Evolutionary conservation across 2,888 invertebrate species (phyloP), one percentile per base, ranked within the genome.

Genomic region (Magallana nippona): DNA sequence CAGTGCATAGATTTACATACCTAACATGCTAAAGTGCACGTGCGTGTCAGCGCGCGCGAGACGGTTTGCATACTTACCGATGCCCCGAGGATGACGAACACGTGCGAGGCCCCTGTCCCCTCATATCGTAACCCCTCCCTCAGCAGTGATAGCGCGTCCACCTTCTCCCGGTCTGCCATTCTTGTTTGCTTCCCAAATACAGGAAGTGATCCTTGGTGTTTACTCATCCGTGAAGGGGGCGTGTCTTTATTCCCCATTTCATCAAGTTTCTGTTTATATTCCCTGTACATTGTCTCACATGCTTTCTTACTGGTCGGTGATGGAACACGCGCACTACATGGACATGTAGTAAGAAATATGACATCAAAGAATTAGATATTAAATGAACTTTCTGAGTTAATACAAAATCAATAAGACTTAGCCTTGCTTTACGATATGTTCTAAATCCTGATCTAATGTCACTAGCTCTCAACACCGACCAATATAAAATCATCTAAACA

Each of bases 61-160:
- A 22, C 71, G 22, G 27, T 11, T 11, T 27, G 71, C 78, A 55
- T 77, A 90, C 92, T 92, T 86, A 93, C 93, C 81, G 93, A 93
- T n/a, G 93, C 93, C 63, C 93, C 93, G 81, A 93, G 87, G 62
- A 93, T 90, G 1, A 93, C 91, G 85, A 92, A 92, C 10, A 92
- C 91, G 86, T 91, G 90, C 15, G 88, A 87, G 17, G 89, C 89
- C 57, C 89, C 90, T 78, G 88, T 87, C 17, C 89, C 90, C 79
- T 90, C 90, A 63, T 88, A 88, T 81, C 89, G 88, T 10, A 92
- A 57, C n/a, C 79, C 79, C 3, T 78, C 80, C 80, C 82, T 79
- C 44, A 86, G 22, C 17, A 86, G 58, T 10, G 85, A 86, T n/a
- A 86, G 79, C 44, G 83, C 63, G 81, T 86, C 85, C 1, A 84